Evolutionary conservation across 2,888 invertebrate species (phyloP).

Genomic region (Brenthis daphne): DNA sequence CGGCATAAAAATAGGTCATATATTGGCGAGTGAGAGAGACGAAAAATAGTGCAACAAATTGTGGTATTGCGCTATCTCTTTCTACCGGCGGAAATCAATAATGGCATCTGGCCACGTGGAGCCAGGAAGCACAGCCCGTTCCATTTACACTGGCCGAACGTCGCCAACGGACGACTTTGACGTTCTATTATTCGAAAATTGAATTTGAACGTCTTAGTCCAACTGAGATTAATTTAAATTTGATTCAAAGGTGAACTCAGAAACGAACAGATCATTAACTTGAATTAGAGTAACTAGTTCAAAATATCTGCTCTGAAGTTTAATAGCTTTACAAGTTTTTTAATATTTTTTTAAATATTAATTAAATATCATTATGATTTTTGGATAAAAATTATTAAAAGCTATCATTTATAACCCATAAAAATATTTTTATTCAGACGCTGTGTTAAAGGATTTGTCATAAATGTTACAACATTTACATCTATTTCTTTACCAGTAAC

Average conservation of each 20-base stretch:
- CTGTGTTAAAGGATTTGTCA: not conserved
- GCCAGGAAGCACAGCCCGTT: conserved; percentile 68
- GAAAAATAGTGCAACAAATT: conserved; percentile 81
- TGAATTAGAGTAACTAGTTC: not conserved
- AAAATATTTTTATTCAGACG: not conserved
- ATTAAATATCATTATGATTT: too few relatives aligned
- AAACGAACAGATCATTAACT: conserved; percentile 24
- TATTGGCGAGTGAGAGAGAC: conserved; percentile 74
- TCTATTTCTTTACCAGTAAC: conserved; percentile 8
- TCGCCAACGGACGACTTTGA: conserved; percentile 57
- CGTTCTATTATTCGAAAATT: conserved; percentile 58
- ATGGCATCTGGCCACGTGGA: conserved; percentile 80
- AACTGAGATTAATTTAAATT: conserved; percentile 23
- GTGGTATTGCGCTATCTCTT: conserved; percentile 69
- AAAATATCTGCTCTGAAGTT: not conserved
- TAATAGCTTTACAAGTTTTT: not conserved
- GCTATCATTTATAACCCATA: too few relatives aligned
- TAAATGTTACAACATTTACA: not conserved
- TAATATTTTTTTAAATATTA: too few relatives aligned
- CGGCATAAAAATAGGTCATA: conserved; percentile 82
- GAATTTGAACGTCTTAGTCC: conserved; percentile 50
- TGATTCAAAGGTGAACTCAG: conserved; percentile 18
- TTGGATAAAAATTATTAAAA: too few relatives aligned
- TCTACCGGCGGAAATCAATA: conserved; percentile 81
- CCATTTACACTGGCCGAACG: conserved; percentile 70